Conservation (phyloP, 2,888 invertebrate genomes). For the Drosophila infuscata region DNA sequence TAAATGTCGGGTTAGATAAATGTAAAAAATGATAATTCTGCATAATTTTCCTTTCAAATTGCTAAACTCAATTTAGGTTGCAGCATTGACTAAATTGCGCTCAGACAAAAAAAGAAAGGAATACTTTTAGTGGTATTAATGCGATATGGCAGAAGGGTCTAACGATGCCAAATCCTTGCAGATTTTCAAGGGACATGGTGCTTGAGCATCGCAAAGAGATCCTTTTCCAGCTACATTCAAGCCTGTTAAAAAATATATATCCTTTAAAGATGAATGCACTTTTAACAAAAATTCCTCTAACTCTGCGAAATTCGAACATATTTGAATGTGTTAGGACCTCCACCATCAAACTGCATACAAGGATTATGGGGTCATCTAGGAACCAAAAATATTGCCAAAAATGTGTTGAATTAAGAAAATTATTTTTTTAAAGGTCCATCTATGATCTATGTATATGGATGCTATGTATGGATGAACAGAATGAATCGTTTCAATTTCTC, state of each 20-base stretch:
- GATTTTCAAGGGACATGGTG: background rate
- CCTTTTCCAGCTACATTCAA: background rate
- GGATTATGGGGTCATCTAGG: background rate
- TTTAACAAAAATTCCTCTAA: background rate
- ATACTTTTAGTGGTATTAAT: background rate
- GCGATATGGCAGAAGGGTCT: background rate
- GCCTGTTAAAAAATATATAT: background rate
- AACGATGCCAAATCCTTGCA: background rate
- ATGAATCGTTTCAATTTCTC: background rate
- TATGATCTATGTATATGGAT: background rate
- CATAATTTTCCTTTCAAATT: no score
- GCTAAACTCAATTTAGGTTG: background rate
- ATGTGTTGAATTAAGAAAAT: background rate
- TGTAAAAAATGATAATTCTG: no score
- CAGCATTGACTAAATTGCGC: background rate
- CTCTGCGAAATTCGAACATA: background rate
- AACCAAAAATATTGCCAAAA: background rate
- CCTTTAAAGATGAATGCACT: background rate
- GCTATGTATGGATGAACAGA: background rate
- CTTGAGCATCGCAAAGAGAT: background rate
- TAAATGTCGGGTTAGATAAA: no score
- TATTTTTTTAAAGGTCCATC: background rate
- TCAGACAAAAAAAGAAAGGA: background rate
- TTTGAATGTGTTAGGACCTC: background rate
- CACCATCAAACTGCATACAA: background rate